Evolutionary conservation across 2,113 vertebrate species (phyloP), one percentile per base, ranked within the genome.

Genomic region (Orycteropus afer): DNA sequence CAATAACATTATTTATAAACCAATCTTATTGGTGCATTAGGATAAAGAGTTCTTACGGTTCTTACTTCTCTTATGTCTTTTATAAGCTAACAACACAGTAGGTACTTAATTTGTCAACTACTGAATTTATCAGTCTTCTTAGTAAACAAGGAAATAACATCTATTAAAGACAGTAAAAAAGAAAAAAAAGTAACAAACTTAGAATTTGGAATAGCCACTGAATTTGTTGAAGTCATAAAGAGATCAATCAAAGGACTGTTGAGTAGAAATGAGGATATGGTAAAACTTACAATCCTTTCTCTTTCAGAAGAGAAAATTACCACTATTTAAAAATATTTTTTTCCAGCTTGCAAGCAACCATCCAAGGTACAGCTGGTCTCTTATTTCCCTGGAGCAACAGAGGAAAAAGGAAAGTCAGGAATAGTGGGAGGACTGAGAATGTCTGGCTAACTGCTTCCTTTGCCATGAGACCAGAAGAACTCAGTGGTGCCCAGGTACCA

Each of bases 61-160:
- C 32, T 82, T 67, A 89, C 14, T 74, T 89, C 23, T 76, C 57
- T 61, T 77, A 12, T 59, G 47, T 73, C 20, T 37, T 69, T 73
- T 40, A 29, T 59, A 94, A 86, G 51, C 51, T 53, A 5, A 87
- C 25, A 49, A 84, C 27, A 94, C 1, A 53, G 22, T 53, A 84
- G 29, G 25, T 67, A 23, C 90, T 93, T 87, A 92, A 92, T 86
- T 92, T 79, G 23, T 86, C 79, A 25, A 90, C 49, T 57, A 92
- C 12, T 92, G 11, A 92, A 89, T 89, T 77, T 77, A 89, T 37
- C 47, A 87, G 37, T 89, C 61, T 90, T 85, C 55, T 86, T 65
- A 76, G 57, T 59, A 80, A 95, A 95, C 81, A 86, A 88, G 86
- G 45, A 83, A 37, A 27, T 53, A 87, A 69, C 42, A 29, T 80